These are phyloP conservation scores for Trematomus loennbergii DNA, from an alignment of 2,113 vertebrate species.

Conservation along the genomic window DNA sequence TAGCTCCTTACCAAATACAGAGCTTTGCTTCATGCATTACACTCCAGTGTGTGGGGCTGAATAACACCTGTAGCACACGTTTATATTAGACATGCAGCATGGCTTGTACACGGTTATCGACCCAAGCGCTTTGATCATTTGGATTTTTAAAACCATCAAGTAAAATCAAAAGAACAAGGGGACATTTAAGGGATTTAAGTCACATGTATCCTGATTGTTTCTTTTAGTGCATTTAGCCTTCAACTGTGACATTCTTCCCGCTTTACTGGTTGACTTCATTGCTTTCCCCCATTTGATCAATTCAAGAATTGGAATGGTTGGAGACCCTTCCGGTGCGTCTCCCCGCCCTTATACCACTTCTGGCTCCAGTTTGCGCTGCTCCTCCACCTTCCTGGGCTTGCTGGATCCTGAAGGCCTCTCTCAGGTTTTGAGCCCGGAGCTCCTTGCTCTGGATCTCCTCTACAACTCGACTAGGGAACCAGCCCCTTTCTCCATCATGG, in stretches of 20 bases:
- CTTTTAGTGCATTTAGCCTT: slow-evolving; percentile 23
- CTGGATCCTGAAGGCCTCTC: slow-evolving; percentile 93
- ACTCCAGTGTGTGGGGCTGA: not conserved
- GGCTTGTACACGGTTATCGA: slow-evolving; percentile 19
- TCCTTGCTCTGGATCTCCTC: slow-evolving; percentile 95
- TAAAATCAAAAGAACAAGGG: slow-evolving; percentile 35
- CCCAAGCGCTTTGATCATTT: slow-evolving; percentile 4
- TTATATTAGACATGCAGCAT: slow-evolving; percentile 47
- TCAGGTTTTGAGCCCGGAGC: slow-evolving; percentile 94
- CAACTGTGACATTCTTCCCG: not conserved
- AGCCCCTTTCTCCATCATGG: slow-evolving; percentile 95
- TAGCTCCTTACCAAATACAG: not conserved
- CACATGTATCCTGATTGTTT: slow-evolving; percentile 19
- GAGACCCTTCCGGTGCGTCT: slow-evolving; percentile 67
- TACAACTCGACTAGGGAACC: slow-evolving; percentile 93
- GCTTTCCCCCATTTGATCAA: slow-evolving; percentile 54
- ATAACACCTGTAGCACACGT: slow-evolving; percentile 7
- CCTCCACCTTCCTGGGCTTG: slow-evolving; percentile 88
- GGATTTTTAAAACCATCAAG: slow-evolving; percentile 24
- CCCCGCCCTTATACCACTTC: slow-evolving; percentile 54
- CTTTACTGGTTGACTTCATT: slow-evolving; percentile 40
- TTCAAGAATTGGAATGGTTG: slow-evolving; percentile 57
- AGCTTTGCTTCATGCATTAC: slow-evolving; percentile 38
- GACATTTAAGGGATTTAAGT: slow-evolving; percentile 4
- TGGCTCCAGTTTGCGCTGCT: slow-evolving; percentile 33